A percentile compares a stretch with the other conserved stretches of the same genome.
Evolutionary conservation across 2,888 invertebrate species (phyloP).

Genomic region (Vannuccia rotundouncinata): DNA sequence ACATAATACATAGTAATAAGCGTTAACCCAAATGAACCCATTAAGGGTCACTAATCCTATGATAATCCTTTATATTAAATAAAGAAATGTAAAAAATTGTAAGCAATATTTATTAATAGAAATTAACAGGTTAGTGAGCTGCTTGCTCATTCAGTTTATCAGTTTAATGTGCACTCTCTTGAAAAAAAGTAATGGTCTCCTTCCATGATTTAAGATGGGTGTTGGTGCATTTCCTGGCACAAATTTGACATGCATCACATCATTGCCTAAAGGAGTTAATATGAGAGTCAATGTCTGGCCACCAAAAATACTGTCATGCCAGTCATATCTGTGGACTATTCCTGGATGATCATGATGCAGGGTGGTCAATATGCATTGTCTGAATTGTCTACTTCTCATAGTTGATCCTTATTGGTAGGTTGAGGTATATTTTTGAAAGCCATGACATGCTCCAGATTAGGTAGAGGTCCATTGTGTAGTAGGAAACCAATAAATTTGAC

Average conservation of each 20-base stretch:
- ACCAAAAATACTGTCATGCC: conserved; percentile 29
- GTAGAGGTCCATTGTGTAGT: neutral
- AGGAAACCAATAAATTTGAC: conserved; percentile 36
- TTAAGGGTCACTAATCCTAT: too few species aligned
- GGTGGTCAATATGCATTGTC: neutral
- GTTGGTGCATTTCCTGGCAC: neutral
- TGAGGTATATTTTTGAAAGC: conserved; percentile 4
- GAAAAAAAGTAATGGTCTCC: conserved; percentile 10
- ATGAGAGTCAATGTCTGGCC: conserved; percentile 4
- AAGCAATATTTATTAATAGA: neutral
- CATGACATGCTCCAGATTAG: conserved; percentile 31
- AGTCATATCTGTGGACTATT: conserved; percentile 25
- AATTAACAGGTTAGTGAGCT: neutral
- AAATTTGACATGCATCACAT: conserved; percentile 1
- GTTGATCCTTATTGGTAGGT: neutral
- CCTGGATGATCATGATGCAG: neutral
- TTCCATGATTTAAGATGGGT: neutral
- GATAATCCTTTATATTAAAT: neutral
- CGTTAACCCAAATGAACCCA: too few species aligned
- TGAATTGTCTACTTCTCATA: neutral
- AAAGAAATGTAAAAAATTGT: neutral
- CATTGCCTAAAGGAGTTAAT: neutral
- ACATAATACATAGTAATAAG: too few species aligned
- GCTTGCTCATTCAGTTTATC: neutral
- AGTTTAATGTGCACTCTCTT: conserved; percentile 8